Base-by-base conservation (phyloP, 2,888 invertebrate species). In the Smittia sp. region DNA sequence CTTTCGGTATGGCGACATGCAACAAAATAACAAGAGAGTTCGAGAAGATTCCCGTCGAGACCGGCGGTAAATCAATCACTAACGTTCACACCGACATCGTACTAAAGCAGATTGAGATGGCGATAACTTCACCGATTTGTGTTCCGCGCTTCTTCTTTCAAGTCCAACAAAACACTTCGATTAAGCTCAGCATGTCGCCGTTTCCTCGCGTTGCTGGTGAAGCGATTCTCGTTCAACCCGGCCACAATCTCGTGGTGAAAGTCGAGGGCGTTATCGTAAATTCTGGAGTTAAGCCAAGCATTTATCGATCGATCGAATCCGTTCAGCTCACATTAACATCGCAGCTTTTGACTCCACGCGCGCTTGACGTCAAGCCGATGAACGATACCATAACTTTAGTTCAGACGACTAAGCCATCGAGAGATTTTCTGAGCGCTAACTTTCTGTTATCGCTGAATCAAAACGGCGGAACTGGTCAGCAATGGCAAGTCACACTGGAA, bases 351-450 rank as follows among this genome's bases (percentile, higher is more conserved):
- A 83, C 84, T 52, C 79, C 83, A 32, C 80, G 82, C 3, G 75
- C 78, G 1, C 77, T 77, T 74, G 72, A 72, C 24, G 25, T 65
- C 24, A 75, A 78, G 76, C 76, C 78, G n/a, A 73, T 76, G 20
- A 80, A 77, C 66, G 83, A 83, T 70, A 80, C 79, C 0, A 82
- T 87, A 7, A 85, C 85, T 0, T 84, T 93, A 72, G 90, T 89
- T 25, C 94, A 95, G 81, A 92, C 90, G 0, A 94, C 95, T 1
- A 87, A 89, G 9, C 96, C 96, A 0, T 93, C 96, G 78, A 90
- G 94, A 27, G 97, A 98, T 80, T 97, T 96, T 84, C 95, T 98
- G 82, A 92, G 93, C 0, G 93, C 94, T 0, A 94, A 94, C 81
- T 96, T 97, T 82, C 84, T 98, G 68, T 85, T 98, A 46, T 76